Conservation (phyloP, 2,113 vertebrate genomes). For the Ophthalmolycus amberensis region DNA sequence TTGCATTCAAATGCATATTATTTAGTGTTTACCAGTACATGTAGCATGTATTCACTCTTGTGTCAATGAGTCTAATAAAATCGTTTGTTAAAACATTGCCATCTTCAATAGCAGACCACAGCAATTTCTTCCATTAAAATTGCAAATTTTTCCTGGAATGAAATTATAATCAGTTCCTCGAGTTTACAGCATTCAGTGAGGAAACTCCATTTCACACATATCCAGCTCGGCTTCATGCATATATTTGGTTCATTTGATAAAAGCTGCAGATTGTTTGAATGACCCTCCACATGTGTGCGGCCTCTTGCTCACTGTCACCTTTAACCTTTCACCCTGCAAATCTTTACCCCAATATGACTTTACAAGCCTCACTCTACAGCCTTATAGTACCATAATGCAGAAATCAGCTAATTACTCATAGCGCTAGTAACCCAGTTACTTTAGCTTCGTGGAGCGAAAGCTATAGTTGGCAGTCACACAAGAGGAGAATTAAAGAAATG, state of each 20-base stretch:
- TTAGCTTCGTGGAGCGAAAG: conserved; percentile 62
- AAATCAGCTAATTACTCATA: conserved; percentile 73
- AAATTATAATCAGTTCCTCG: conserved; percentile 38
- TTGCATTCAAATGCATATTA: conserved; percentile 42
- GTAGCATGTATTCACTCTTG: not conserved
- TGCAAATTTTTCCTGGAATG: conserved; percentile 50
- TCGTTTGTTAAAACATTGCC: conserved; percentile 26
- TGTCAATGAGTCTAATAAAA: conserved; percentile 31
- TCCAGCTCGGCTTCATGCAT: not conserved
- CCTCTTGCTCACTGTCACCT: conserved; percentile 9
- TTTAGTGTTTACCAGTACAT: conserved; percentile 19
- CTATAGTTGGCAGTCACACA: conserved; percentile 71
- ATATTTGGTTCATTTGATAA: conserved; percentile 4
- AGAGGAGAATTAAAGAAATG: conserved; percentile 71
- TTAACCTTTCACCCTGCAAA: conserved; percentile 46
- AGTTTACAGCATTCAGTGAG: conserved; percentile 17
- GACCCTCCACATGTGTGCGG: conserved; percentile 1
- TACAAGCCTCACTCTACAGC: not conserved
- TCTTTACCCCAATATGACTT: conserved; percentile 14
- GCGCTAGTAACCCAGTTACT: conserved; percentile 77
- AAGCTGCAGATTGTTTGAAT: not conserved
- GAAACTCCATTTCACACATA: not conserved
- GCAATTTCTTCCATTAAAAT: conserved; percentile 30
- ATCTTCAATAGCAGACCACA: conserved; percentile 17
- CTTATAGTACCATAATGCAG: conserved; percentile 46